phyloP scores from a whole-genome alignment of 2,113 vertebrate genomes.

The Neoarius graeffei region DNA sequence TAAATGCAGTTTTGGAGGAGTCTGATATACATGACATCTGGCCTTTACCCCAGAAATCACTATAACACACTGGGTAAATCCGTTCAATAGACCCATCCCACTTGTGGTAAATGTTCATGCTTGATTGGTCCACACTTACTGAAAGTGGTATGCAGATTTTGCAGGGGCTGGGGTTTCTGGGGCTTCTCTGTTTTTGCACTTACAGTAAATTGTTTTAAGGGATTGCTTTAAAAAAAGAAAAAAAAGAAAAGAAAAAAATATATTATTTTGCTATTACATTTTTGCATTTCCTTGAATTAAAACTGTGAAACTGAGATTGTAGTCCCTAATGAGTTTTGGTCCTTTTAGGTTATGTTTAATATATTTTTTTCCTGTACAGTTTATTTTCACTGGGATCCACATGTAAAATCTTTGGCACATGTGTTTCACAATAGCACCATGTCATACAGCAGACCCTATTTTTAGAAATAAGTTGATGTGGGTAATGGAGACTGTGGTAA shows the following conservation, averaged over 20 bases:
- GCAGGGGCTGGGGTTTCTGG: constrained; percentile 45
- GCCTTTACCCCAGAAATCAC: constrained; percentile 7
- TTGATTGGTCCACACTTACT: constrained; percentile 43
- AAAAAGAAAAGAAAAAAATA: too few species aligned
- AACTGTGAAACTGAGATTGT: not conserved
- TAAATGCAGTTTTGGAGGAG: not conserved
- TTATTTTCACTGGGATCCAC: not conserved
- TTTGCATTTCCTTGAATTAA: not conserved
- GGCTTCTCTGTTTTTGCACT: constrained; percentile 18
- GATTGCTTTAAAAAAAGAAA: not conserved
- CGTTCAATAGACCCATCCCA: constrained; percentile 39
- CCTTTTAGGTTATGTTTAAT: not conserved
- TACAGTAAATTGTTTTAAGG: constrained; percentile 42
- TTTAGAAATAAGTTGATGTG: constrained; percentile 33
- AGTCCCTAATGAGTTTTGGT: not conserved
- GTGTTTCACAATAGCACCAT: not conserved
- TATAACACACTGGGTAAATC: constrained; percentile 15
- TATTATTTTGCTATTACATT: constrained; percentile 3
- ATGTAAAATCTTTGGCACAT: constrained; percentile 1
- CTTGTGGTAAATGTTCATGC: constrained; percentile 40
- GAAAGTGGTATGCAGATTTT: constrained; percentile 41
- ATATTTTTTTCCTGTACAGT: not conserved
- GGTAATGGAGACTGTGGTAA: constrained; percentile 40
- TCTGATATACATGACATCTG: not conserved
- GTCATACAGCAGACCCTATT: not conserved